These are phyloP conservation scores for Sphenopsis melanotis DNA, from an alignment of 2,797 vertebrate species.

Conservation along the genomic window DNA sequence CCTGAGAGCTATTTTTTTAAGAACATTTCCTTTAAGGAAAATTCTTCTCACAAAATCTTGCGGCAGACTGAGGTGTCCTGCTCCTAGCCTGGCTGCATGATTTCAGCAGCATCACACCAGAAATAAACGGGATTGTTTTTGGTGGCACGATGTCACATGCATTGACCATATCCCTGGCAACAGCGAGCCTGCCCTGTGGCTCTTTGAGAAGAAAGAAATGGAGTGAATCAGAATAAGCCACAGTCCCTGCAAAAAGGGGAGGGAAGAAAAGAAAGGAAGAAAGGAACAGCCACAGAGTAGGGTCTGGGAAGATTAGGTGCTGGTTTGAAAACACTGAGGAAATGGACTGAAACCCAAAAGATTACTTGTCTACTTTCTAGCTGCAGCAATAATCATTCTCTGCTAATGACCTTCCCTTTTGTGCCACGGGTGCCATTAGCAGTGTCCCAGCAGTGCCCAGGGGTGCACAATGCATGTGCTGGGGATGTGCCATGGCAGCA, in stretches of 20 bases:
- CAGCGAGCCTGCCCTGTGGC: constrained; percentile 23
- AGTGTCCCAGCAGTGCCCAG: neutral
- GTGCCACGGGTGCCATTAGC: neutral
- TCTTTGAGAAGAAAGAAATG: neutral
- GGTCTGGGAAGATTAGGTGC: constrained; percentile 42
- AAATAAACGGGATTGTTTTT: constrained; percentile 17
- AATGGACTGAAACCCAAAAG: constrained; percentile 7
- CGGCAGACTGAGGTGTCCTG: neutral
- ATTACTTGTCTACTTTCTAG: constrained; percentile 14
- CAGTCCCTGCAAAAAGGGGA: neutral
- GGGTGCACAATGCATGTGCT: neutral
- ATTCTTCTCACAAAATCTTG: neutral
- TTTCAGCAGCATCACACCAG: neutral
- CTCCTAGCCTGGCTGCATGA: neutral
- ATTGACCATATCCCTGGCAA: constrained; percentile 54
- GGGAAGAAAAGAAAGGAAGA: constrained; percentile 15
- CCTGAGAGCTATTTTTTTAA: neutral
- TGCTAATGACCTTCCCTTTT: constrained; percentile 26
- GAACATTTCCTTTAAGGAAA: neutral
- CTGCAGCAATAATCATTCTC: neutral
- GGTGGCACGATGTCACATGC: constrained; percentile 13
- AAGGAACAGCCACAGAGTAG: neutral
- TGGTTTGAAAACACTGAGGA: constrained; percentile 10
- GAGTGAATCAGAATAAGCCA: constrained; percentile 29
- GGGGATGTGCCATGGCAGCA: neutral